Conservation (phyloP, 2,888 invertebrate genomes). For the Sinodicranocentrus sp. region DNA sequence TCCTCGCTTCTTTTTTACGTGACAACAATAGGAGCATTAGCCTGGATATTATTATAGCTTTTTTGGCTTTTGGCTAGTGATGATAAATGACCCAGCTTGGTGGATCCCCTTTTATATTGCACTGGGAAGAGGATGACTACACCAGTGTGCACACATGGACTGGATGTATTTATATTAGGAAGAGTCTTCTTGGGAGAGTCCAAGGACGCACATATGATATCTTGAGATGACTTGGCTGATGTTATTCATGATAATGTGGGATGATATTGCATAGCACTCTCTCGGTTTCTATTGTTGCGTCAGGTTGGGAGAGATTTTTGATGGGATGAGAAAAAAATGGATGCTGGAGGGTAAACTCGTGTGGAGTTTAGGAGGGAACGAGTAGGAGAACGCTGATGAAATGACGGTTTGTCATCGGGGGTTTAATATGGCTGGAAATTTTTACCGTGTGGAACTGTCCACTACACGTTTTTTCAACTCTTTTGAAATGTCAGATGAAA, state of each 20-base stretch:
- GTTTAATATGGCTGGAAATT: slow-evolving; percentile 24
- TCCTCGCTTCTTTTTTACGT: slow-evolving; percentile 10
- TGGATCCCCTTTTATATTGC: not conserved
- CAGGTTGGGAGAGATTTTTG: not conserved
- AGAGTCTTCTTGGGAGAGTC: slow-evolving; percentile 1
- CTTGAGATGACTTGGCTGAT: not conserved
- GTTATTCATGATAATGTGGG: slow-evolving; percentile 3
- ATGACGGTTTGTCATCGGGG: not conserved
- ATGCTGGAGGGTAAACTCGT: slow-evolving; percentile 12
- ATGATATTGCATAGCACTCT: not conserved
- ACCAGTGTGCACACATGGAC: slow-evolving; percentile 4
- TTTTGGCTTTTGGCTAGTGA: slow-evolving; percentile 28
- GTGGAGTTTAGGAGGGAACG: no score
- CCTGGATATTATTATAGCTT: slow-evolving; percentile 21
- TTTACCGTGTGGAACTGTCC: not conserved
- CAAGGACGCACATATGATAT: slow-evolving; percentile 13
- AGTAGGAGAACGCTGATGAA: not conserved
- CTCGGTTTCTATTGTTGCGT: slow-evolving; percentile 2
- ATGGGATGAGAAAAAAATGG: slow-evolving; percentile 8
- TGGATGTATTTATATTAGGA: not conserved
- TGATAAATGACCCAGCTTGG: not conserved
- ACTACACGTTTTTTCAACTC: not conserved
- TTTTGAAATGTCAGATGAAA: slow-evolving; percentile 19
- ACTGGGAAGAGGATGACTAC: not conserved
- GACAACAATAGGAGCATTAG: slow-evolving; percentile 35